Evolutionary conservation across 2,888 invertebrate species (phyloP).

Genomic region (Prosopocoilus inquinatus): DNA sequence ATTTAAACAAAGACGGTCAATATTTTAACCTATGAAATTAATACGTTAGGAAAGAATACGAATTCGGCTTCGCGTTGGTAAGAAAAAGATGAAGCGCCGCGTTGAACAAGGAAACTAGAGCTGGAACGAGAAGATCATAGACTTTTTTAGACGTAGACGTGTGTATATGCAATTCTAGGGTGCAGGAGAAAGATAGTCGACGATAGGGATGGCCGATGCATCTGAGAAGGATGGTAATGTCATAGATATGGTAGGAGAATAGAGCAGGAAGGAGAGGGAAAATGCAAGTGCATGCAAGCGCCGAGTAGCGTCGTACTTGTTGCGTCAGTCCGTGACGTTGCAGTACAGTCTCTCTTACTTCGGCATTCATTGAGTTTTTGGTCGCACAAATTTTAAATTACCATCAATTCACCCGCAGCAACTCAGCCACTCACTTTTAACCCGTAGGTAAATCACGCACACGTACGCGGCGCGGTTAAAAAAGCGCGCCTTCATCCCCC

Average conservation of each 20-base stretch:
- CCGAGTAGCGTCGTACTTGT: constrained; percentile 54
- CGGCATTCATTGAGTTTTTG: constrained; percentile 8
- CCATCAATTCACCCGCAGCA: neutral
- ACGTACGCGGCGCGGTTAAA: neutral
- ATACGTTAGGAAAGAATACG: constrained; percentile 48
- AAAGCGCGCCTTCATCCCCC: neutral
- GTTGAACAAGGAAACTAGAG: constrained; percentile 15
- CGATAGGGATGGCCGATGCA: constrained; percentile 38
- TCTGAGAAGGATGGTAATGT: constrained; percentile 32
- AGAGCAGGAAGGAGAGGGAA: constrained; percentile 42
- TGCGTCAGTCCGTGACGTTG: constrained; percentile 51
- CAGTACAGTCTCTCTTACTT: constrained; percentile 33
- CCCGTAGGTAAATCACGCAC: neutral
- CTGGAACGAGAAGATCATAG: constrained; percentile 12
- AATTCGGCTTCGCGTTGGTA: constrained; percentile 33
- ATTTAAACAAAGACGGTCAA: constrained; percentile 39
- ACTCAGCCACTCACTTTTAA: too few relatives aligned
- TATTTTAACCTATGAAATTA: constrained; percentile 48
- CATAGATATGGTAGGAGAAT: constrained; percentile 36
- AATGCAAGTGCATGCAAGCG: constrained; percentile 53
- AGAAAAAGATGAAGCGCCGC: constrained; percentile 25
- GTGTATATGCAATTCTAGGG: constrained; percentile 20
- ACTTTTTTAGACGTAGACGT: constrained; percentile 15
- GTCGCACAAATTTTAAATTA: constrained; percentile 4
- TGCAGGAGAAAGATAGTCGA: constrained; percentile 25